A percentile compares a stretch with the other conserved stretches of the same genome.
Conservation (phyloP, 2,113 vertebrate genomes). For the Hydrolagus affinis region DNA sequence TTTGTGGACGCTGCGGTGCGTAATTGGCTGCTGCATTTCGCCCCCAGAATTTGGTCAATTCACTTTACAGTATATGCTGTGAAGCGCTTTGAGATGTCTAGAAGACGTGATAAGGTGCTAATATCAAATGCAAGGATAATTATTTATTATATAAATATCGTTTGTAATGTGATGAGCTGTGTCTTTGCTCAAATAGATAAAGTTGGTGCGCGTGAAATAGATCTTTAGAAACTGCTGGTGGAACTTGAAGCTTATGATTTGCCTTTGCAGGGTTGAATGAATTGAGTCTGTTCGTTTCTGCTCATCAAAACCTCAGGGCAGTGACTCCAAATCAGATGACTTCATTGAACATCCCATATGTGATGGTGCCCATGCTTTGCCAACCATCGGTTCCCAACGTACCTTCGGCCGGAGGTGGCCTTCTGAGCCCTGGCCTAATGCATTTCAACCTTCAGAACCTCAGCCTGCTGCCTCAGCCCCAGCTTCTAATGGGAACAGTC, state of each 20-base stretch:
- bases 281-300: slow-evolving; percentile 68
- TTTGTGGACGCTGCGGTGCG: no score
- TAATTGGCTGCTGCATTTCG: no score
- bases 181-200: no score
- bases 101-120: no score
- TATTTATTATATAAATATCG: no score
- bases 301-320: slow-evolving; percentile 51
- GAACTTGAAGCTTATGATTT: slow-evolving; percentile 21
- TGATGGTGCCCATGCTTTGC: slow-evolving; percentile 71
- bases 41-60: no score
- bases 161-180: no score
- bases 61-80: no score
- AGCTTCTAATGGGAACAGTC: slow-evolving; percentile 56
- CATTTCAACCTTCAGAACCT: slow-evolving; percentile 54
- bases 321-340: slow-evolving; percentile 48
- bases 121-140: no score
- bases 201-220: no score
- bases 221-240: neutral
- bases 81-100: no score
- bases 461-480: slow-evolving; percentile 48
- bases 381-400: slow-evolving; percentile 45
- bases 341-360: slow-evolving; percentile 65
- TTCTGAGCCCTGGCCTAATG: slow-evolving; percentile 43
- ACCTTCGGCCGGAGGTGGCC: slow-evolving; percentile 42
- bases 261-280: slow-evolving; percentile 55